These are phyloP conservation scores for Acipenser transmontanus DNA, from an alignment of 2,797 vertebrate genomes.

Conservation along the genomic window DNA sequence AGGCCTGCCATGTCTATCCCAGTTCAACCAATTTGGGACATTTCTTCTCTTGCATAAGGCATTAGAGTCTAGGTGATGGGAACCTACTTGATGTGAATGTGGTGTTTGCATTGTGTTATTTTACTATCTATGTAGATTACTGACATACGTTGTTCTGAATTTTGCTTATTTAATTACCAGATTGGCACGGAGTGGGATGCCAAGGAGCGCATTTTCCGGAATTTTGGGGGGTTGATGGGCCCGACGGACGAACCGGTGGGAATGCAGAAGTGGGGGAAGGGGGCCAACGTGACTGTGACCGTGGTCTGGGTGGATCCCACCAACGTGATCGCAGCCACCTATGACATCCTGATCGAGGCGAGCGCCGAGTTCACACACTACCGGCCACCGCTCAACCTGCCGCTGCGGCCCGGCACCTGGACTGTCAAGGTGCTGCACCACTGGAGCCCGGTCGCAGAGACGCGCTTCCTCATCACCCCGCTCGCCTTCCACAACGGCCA, in stretches of 20 bases:
- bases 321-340: conserved; percentile 92
- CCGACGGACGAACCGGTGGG: conserved; percentile 87
- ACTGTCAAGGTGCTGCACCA: conserved; percentile 88
- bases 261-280: conserved; percentile 95
- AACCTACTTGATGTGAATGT: no score
- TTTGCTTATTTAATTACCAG: conserved; percentile 43
- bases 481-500: conserved; percentile 80
- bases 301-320: conserved; percentile 94
- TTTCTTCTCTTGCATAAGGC: no score
- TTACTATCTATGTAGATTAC: no score
- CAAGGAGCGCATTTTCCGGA: conserved; percentile 94
- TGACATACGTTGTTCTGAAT: no score
- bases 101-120: no score
- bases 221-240: conserved; percentile 87
- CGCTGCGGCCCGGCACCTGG: conserved; percentile 92
- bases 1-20: no score
- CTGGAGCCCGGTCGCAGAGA: conserved; percentile 91
- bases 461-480: conserved; percentile 83
- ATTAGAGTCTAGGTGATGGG: no score
- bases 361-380: conserved; percentile 92
- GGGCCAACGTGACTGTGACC: conserved; percentile 87
- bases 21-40: no score
- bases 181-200: conserved; percentile 95
- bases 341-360: conserved; percentile 90
- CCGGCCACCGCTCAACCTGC: conserved; percentile 86